These are phyloP conservation scores for Malurus leucopterus DNA, from an alignment of 2,797 vertebrate species.

Conservation along the genomic window DNA sequence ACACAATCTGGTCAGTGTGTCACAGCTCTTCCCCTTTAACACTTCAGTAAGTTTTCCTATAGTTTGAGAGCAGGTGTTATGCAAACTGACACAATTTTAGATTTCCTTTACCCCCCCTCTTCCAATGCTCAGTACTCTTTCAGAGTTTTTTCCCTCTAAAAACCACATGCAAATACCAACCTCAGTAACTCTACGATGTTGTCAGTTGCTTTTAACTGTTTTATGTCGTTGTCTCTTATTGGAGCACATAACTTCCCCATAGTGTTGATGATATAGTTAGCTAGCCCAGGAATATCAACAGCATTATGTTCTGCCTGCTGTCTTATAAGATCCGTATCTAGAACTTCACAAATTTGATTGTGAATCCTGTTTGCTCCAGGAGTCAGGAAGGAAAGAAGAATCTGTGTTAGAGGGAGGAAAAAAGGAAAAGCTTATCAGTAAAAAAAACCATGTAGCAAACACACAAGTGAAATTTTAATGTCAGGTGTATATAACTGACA, in stretches of 20 bases:
- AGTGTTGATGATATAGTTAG: constrained; percentile 84
- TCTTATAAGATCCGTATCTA: constrained; percentile 88
- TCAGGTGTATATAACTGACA: neutral
- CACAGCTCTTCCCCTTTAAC: neutral
- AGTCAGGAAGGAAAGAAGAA: constrained; percentile 87
- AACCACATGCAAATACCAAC: constrained; percentile 54
- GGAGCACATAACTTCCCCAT: constrained; percentile 93
- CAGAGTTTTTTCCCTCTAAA: neutral
- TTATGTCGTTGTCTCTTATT: constrained; percentile 83
- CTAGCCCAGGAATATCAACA: constrained; percentile 87
- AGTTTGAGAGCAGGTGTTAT: neutral
- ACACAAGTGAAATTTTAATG: neutral
- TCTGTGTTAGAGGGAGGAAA: constrained; percentile 53
- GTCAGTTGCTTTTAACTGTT: constrained; percentile 80
- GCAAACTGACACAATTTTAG: neutral
- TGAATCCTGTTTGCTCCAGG: constrained; percentile 88
- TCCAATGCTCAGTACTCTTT: neutral
- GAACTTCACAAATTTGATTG: constrained; percentile 89
- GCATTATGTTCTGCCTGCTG: constrained; percentile 89
- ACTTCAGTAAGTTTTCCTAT: neutral
- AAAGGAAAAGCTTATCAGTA: neutral
- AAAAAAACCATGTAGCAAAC: neutral
- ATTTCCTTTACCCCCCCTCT: neutral
- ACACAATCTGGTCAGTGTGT: neutral
- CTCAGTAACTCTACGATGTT: constrained; percentile 82